Evolutionary conservation across 1,140 invertebrate genomes (phyloP), one percentile per base, ranked within the genome.

Genomic region (Sycobia sp.): DNA sequence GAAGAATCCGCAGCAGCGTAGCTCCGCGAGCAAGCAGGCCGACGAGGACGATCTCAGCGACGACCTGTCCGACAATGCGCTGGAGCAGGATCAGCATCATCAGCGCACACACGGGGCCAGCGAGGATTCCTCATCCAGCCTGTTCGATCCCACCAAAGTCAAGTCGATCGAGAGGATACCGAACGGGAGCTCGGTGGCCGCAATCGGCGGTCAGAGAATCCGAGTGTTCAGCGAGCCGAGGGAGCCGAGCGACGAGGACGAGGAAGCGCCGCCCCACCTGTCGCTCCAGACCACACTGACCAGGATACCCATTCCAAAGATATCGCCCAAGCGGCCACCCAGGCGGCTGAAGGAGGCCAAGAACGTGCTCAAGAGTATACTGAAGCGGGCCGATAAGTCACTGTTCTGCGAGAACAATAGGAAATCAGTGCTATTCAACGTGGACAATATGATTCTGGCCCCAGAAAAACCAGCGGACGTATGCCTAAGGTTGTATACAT

Each of bases 1-100:
- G 53, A 86, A 86, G 64, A 77, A 76, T 39, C 71, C 76, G 44
- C 70, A 65, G 9, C 43, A 56, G 25, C 36, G 51, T 20, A 49
- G 27, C 29, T 1, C 1, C 29, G 16, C 16, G 13, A 34, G 13
- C 11, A 71, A 67, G 32, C n/a, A n/a, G n/a, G n/a, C n/a, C n/a
- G 76, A 77, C 60, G 76, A 79, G 58, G 81, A 80, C 43, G 79
- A 79, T 29, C 55, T 78, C 16, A 80, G 78, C 69, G 84, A 85
- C 68, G 82, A 84, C 47, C 66, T 85, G 4, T 85, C 83, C 67
- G 83, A 85, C 67, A 84, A 84, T 58, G 82, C 80, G 3, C 65
- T 84, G 4, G 82, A 83, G 32, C 9, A 4, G 5, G 44, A 49
- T 14, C 13, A 9, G 0, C 25, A 43, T 60, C 25, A 65, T 36